These are phyloP conservation scores for Fukomys damarensis DNA, from an alignment of 2,113 vertebrate species.

Conservation along the genomic window DNA sequence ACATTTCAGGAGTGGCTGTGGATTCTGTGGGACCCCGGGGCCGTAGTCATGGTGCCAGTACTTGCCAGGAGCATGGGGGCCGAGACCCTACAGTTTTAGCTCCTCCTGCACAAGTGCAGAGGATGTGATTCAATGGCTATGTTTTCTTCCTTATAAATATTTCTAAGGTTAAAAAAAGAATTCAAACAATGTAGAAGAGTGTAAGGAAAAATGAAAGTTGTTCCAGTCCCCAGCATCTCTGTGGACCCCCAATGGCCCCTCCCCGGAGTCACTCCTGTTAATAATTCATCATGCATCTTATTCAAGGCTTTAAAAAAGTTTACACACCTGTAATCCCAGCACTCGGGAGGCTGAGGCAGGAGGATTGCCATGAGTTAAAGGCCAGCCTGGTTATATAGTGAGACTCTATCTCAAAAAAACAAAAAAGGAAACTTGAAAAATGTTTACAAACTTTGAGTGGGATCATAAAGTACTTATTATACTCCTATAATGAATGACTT, in stretches of 20 bases:
- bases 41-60: too few species aligned
- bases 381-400: too few species aligned
- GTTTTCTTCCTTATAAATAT: neutral
- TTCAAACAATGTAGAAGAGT: neutral
- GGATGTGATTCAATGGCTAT: neutral
- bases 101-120: neutral
- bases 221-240: neutral
- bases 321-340: neutral
- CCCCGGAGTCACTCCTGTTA: neutral
- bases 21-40: neutral
- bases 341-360: too few species aligned
- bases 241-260: fast-evolving
- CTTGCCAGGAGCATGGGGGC: too few species aligned
- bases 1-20: neutral
- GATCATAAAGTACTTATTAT: neutral
- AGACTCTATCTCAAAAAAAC: too few species aligned
- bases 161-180: neutral
- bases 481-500: neutral
- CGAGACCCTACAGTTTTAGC: neutral
- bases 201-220: neutral
- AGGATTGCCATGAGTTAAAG: too few species aligned
- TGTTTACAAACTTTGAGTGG: neutral
- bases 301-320: neutral
- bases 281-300: neutral
- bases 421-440: too few species aligned